Base-by-base conservation (phyloP, 2,888 invertebrate species). In the Meganola albula region DNA sequence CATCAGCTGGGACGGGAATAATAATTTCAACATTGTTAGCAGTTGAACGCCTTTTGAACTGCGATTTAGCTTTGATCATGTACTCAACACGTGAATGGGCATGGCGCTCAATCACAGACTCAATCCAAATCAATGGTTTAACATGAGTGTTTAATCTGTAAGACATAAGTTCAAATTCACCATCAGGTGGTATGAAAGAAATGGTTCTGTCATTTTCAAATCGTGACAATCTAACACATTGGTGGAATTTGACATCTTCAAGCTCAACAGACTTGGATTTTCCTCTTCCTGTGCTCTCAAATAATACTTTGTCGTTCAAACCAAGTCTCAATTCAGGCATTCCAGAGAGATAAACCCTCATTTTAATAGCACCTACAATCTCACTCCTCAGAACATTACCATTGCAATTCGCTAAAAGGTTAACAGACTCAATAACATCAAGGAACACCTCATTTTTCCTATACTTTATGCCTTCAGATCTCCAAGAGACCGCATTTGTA, bases 401-500 rank as follows among this genome's bases (percentile, higher is more conserved):
- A 77, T 97, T 98, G 1, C 98, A 97, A 77, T 97, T 97, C 0
- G 97, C 97, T 73, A 99, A 74, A 40, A 99, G 87, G 75, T 99
- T 99, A 1, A 99, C 98, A 22, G 98, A 98, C 72, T 99, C 99
- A 51, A 99, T 99, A 0, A 99, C 99, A 87, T 99, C 99, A 14
- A 99, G 88, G 65, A 99, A 99, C 2, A 99, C 99, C 88, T 99
- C 99, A 77, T 99, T 99, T 80, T 99, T 99, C 36, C 99, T 90
- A 76, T 99, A 99, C 69, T 98, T 99, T 34, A 99, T 96, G 2
- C 98, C 98, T 72, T 99, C 99, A 0, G 98, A 97, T 36, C 99
- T 88, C 99, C 99, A 99, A 0, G 98, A 98, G 0, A 99, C 99
- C 1, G 99, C 99, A 82, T 99, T 99, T n/a, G 99, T 99, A 4